These are phyloP conservation scores for Rhea pennata DNA, from an alignment of 2,113 vertebrate genomes.

Conservation along the genomic window DNA sequence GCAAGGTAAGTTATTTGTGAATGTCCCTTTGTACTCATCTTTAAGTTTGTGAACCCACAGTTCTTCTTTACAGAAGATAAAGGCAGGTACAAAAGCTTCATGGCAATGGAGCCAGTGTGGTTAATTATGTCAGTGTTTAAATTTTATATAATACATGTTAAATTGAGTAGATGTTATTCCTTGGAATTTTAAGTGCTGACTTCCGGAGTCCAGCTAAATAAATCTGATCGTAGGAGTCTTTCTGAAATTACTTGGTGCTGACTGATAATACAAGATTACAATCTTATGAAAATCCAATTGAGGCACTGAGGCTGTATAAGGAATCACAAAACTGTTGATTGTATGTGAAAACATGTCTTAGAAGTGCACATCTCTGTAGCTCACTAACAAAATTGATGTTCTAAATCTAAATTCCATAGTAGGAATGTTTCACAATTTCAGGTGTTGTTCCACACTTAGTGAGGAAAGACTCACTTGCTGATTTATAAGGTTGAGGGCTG, in stretches of 20 bases:
- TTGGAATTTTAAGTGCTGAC: not conserved
- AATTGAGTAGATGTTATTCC: not conserved
- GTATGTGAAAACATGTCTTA: not conserved
- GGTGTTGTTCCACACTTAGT: not conserved
- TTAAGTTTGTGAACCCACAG: not conserved
- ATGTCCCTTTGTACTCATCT: not conserved
- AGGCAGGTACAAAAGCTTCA: not conserved
- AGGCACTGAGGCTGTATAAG: not conserved
- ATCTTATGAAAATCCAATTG: not conserved
- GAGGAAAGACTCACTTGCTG: not conserved
- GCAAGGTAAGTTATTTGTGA: not conserved
- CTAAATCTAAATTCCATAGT: not conserved
- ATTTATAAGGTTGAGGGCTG: not conserved
- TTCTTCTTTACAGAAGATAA: not conserved
- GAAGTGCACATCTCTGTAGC: not conserved
- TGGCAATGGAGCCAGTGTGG: not conserved
- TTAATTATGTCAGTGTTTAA: not conserved
- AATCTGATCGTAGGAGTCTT: not conserved
- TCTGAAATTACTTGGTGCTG: not conserved
- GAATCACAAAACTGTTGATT: not conserved
- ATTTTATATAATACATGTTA: not conserved
- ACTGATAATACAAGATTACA: not conserved
- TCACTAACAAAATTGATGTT: not conserved
- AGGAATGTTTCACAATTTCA: not conserved
- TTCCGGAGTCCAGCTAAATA: not conserved